Percentiles rank a stretch among this genome's conserved stretches.
These are phyloP conservation scores for Dendrophyllia cribrosa DNA, from an alignment of 64 coral and sea anemone genomes.

Conservation along the genomic window DNA sequence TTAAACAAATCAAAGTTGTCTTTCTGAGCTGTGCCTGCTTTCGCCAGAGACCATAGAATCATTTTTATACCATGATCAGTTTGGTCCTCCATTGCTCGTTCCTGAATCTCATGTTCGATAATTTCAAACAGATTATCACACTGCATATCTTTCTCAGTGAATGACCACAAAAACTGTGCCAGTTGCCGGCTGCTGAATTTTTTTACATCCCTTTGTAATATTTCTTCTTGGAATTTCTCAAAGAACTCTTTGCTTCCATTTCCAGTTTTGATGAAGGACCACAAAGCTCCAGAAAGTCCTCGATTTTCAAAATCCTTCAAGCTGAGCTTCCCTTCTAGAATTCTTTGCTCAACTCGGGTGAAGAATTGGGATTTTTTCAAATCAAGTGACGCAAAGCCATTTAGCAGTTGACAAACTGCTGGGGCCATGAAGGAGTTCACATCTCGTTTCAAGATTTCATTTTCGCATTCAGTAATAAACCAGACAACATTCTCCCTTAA, in stretches of 20 bases:
- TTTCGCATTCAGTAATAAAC: constrained; percentile 40
- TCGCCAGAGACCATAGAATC: neutral
- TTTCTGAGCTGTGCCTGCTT: neutral
- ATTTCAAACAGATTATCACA: neutral
- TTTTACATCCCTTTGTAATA: neutral
- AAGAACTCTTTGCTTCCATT: constrained; percentile 9
- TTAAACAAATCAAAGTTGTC: neutral
- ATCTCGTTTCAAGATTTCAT: constrained; percentile 28
- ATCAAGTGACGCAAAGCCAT: constrained; percentile 36
- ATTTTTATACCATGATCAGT: neutral
- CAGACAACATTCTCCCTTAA: constrained; percentile 23
- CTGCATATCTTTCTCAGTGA: neutral
- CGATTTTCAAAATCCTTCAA: constrained; percentile 45
- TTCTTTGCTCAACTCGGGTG: constrained; percentile 3
- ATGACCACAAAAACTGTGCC: constrained; percentile 19
- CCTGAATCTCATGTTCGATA: neutral
- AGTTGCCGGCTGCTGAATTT: constrained; percentile 19
- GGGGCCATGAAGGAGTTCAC: neutral
- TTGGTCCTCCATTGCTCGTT: neutral
- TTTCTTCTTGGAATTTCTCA: constrained; percentile 30
- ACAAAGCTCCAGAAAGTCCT: constrained; percentile 5
- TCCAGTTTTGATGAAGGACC: constrained; percentile 51
- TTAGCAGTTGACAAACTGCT: constrained; percentile 18
- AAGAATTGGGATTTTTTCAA: constrained; percentile 24
- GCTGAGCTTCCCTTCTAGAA: constrained; percentile 19